Percentiles rank a stretch among this genome's conserved stretches.
These are phyloP conservation scores for Pachyrhynchus sulphureomaculatus DNA, from an alignment of 1,140 invertebrate genomes.

Conservation along the genomic window DNA sequence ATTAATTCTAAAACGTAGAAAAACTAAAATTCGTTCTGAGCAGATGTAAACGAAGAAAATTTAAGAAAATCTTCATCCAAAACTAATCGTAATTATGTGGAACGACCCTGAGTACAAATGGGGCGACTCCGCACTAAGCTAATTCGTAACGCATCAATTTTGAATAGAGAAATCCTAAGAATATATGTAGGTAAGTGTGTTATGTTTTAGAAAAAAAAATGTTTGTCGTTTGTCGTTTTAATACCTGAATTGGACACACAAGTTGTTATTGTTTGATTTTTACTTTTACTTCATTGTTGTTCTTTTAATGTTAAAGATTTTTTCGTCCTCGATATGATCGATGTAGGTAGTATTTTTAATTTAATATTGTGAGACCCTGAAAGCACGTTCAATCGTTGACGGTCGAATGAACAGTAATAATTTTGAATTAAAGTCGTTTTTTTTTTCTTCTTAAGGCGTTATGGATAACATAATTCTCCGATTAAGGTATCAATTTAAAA, in stretches of 20 bases:
- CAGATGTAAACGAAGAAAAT: background rate
- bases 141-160: background rate
- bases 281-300: background rate
- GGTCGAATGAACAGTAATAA: background rate
- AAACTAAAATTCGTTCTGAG: background rate
- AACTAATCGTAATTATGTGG: background rate
- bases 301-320: background rate
- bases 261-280: background rate
- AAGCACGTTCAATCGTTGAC: background rate
- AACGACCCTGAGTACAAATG: background rate
- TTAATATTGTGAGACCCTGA: background rate
- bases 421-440: too few species aligned
- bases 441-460: background rate
- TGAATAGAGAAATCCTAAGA: background rate
- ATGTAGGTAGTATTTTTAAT: constrained; percentile 1
- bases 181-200: constrained; percentile 8
- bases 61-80: background rate
- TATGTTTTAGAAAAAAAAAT: background rate
- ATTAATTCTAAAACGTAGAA: background rate
- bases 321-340: background rate
- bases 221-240: constrained; percentile 4
- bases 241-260: constrained; percentile 4
- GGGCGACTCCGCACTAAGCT: background rate
- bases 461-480: background rate
- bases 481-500: too few species aligned